Conservation (phyloP, 1,140 invertebrate genomes). For the Drosophila pachea region DNA sequence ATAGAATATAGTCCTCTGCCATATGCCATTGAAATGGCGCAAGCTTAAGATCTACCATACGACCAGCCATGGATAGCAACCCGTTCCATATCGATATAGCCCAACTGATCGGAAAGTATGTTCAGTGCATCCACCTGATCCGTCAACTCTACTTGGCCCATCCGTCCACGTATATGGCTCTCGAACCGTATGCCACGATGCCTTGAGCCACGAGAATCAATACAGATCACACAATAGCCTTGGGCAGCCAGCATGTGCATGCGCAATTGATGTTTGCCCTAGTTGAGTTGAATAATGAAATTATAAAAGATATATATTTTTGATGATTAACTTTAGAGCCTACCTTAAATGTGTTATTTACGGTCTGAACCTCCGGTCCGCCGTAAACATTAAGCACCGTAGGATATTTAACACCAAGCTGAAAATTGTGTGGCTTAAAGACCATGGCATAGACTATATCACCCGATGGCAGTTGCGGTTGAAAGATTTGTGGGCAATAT, state of each 20-base stretch:
- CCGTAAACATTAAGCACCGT: constrained; percentile 98
- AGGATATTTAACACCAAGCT: constrained; percentile 90
- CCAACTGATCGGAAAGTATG: constrained; percentile 89
- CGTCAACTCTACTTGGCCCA: constrained; percentile 96
- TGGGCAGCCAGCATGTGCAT: constrained; percentile 97
- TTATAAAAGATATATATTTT: no score
- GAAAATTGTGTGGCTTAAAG: constrained; percentile 91
- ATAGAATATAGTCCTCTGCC: not conserved
- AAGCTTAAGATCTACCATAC: constrained; percentile 86
- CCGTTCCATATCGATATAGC: constrained; percentile 94
- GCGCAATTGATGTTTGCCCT: constrained; percentile 93
- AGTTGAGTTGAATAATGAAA: not conserved
- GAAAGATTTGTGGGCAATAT: constrained; percentile 87
- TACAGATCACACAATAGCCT: constrained; percentile 96
- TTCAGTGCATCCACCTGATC: constrained; percentile 98
- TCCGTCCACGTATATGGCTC: constrained; percentile 89
- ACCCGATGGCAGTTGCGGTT: constrained; percentile 85
- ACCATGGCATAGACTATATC: constrained; percentile 93
- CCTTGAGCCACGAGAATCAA: constrained; percentile 95
- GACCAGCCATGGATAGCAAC: constrained; percentile 99
- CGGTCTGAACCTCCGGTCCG: constrained; percentile 97
- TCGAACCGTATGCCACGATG: constrained; percentile 96
- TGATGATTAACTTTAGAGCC: constrained; percentile 11
- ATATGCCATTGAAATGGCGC: not conserved
- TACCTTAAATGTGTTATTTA: constrained; percentile 97